Base-by-base conservation (phyloP, 2,797 vertebrate species). In the Chelmon rostratus region DNA sequence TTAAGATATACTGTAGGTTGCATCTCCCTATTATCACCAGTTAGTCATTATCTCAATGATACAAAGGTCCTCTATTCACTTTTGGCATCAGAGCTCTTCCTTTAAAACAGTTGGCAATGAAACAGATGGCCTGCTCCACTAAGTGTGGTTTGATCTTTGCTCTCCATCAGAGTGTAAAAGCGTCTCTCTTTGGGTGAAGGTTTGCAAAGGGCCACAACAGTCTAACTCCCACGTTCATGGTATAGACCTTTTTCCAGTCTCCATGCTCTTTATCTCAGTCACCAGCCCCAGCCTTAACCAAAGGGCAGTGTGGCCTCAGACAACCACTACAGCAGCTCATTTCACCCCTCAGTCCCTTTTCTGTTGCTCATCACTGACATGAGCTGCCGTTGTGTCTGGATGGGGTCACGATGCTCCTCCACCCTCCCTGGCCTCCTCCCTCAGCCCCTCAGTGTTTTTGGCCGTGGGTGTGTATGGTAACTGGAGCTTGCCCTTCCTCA, bases 401-500 rank as follows among this genome's bases (percentile, higher is more conserved):
- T 50, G 40, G 23, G 50, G 54, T 73, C 59, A 6, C 10, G 11
- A n/a, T 49, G 57, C 33, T 16, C 86, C 66, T 74, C 62, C 66
- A 16, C 52, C 74, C 78, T 62, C 19, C 57, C 68, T 40, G 11
- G 28, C 62, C 57, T 56, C 64, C 63, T 13, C n/a, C 42, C 31
- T 28, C 23, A 0, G 28, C 46, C 75, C 63, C 57, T 78, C 54
- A 3, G 37, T 89, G 76, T 85, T 69, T 56, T 81, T 80, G 53
- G 54, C 75, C 76, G 64, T 86, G 65, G 65, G 70, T 88, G 80
- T 88, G 83, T 91, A n/a, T 93, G 89, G 89, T 96, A 95, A 95
- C 92, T 37, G 86, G 90, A 87, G 68, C 87, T 93, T 94, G 89
- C 92, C 91, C 79, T 94, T 92, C 87, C 93, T 87, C 94, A 99